Evolutionary conservation across 2,888 invertebrate species (phyloP).

Genomic region (Leucoptera coffeella): DNA sequence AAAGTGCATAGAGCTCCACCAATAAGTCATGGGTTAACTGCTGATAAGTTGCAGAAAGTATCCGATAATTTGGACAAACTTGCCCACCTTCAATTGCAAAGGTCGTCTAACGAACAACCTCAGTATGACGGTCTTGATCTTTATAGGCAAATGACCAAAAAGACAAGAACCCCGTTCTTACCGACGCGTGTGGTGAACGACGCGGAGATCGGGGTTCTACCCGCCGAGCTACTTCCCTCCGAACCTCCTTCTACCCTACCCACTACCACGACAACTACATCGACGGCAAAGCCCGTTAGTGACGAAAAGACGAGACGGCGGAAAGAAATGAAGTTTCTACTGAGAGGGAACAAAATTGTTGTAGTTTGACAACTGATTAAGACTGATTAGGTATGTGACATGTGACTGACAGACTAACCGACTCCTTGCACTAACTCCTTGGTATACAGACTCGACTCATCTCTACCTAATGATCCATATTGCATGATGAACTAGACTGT

Average conservation of each 20-base stretch:
- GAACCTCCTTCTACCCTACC: neutral
- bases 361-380: slow-evolving; percentile 23
- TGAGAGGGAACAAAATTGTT: slow-evolving; percentile 44
- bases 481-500: too few relatives aligned
- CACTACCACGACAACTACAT: slow-evolving; percentile 3
- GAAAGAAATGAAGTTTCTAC: slow-evolving; percentile 37
- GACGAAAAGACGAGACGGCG: slow-evolving; percentile 16
- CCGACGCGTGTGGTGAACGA: slow-evolving; percentile 35
- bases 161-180: slow-evolving; percentile 13
- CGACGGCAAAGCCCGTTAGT: slow-evolving; percentile 11
- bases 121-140: slow-evolving; percentile 19
- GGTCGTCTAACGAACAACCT: slow-evolving; percentile 27
- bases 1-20: slow-evolving; percentile 8
- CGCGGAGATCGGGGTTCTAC: slow-evolving; percentile 35
- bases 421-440: too few relatives aligned
- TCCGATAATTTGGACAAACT: slow-evolving; percentile 28
- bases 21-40: slow-evolving; percentile 17
- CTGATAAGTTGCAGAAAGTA: slow-evolving; percentile 38
- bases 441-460: too few relatives aligned
- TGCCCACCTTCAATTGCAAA: slow-evolving; percentile 21
- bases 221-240: slow-evolving; percentile 27
- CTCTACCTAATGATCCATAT: too few relatives aligned
- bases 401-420: too few relatives aligned
- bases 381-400: slow-evolving; percentile 11
- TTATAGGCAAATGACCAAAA: slow-evolving; percentile 11